A percentile compares a stretch with the other conserved stretches of the same genome.
phyloP scores from a whole-genome alignment of 2,888 invertebrate genomes.

The Ganaspis brasiliensis region DNA sequence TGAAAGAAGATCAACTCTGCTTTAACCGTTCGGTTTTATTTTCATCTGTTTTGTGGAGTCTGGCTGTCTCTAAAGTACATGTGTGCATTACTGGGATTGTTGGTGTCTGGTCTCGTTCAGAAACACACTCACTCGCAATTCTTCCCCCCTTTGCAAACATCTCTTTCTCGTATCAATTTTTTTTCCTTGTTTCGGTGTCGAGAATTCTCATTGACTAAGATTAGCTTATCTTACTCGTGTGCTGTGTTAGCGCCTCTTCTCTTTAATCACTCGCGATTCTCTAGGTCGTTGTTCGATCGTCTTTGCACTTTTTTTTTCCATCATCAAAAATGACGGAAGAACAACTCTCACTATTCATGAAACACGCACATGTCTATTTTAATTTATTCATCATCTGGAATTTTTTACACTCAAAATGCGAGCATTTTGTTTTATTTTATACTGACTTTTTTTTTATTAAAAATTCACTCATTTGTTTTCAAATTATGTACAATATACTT shows the following conservation, averaged over 20 bases:
- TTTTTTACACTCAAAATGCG: too few species aligned
- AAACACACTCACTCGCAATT: background rate
- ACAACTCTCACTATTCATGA: too few species aligned
- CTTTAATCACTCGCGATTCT: conserved; percentile 23
- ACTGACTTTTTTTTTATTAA: too few species aligned
- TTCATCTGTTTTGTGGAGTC: conserved; percentile 38
- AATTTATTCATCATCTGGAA: background rate
- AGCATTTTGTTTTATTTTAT: too few species aligned
- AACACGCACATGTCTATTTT: too few species aligned
- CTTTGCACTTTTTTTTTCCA: conserved; percentile 16
- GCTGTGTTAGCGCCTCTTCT: background rate
- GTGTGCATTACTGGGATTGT: conserved; percentile 6
- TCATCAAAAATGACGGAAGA: background rate
- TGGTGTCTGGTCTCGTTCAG: conserved; percentile 14
- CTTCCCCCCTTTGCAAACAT: background rate
- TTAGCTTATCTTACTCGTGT: conserved; percentile 39
- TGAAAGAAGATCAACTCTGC: conserved; percentile 1
- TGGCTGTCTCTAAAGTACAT: conserved; percentile 25
- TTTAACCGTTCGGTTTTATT: conserved; percentile 4
- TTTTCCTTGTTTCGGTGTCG: conserved; percentile 13
- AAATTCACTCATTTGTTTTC: background rate
- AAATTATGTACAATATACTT: background rate
- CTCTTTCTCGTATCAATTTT: background rate
- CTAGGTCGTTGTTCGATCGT: conserved; percentile 35
- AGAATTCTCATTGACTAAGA: conserved; percentile 43